Percentiles rank a stretch among this genome's conserved stretches.
phyloP scores from a whole-genome alignment of 1,140 invertebrate genomes.

The Macrobrachium nipponense region DNA sequence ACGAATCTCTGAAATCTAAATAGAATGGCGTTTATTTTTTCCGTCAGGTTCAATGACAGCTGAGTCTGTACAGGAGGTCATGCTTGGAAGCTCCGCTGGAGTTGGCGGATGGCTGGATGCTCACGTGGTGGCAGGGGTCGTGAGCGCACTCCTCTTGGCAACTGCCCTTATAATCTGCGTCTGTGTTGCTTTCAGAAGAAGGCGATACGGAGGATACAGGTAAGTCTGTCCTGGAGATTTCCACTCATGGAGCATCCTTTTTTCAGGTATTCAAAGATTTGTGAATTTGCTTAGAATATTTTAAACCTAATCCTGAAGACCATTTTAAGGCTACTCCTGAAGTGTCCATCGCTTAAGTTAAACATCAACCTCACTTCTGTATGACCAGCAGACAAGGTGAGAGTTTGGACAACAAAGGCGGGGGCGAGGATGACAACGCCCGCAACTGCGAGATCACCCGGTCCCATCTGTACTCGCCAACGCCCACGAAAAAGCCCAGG shows the following conservation, averaged over 20 bases:
- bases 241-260: too few relatives aligned
- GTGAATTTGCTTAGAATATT: too few relatives aligned
- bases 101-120: constrained; percentile 45
- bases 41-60: constrained; percentile 24
- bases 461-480: constrained; percentile 52
- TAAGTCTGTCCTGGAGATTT: neutral
- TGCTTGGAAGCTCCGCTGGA: constrained; percentile 11
- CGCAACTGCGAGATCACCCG: constrained; percentile 55
- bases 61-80: constrained; percentile 56
- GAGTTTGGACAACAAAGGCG: constrained; percentile 39
- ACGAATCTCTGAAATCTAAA: neutral
- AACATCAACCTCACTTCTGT: neutral
- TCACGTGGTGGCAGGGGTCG: constrained; percentile 59
- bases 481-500: constrained; percentile 54
- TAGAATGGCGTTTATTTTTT: neutral
- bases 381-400: constrained; percentile 46
- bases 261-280: too few relatives aligned
- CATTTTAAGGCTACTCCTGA: too few relatives aligned
- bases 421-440: constrained; percentile 47
- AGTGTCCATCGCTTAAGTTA: too few relatives aligned
- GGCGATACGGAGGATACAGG: constrained; percentile 45
- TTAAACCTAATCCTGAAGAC: too few relatives aligned
- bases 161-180: constrained; percentile 57
- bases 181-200: constrained; percentile 50
- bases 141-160: constrained; percentile 58